phyloP scores from a whole-genome alignment of 2,113 vertebrate genomes.

The Galbula dea region DNA sequence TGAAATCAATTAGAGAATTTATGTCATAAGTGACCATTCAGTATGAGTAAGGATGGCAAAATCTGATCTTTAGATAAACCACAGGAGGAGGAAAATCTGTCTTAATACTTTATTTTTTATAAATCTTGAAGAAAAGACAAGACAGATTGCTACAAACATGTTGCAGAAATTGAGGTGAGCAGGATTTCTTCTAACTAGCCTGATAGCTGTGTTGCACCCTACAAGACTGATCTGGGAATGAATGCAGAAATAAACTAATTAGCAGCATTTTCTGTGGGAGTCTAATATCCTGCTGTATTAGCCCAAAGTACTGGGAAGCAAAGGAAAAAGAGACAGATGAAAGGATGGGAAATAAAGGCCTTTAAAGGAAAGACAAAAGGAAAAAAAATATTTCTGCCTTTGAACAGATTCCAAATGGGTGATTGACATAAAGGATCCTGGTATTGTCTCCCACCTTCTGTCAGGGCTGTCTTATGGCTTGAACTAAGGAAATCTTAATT shows the following conservation, averaged over 20 bases:
- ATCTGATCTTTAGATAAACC: not conserved
- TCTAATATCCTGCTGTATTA: not conserved
- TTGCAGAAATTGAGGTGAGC: slow-evolving; percentile 18
- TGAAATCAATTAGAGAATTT: slow-evolving; percentile 42
- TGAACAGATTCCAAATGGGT: slow-evolving; percentile 34
- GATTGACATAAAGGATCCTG: slow-evolving; percentile 5
- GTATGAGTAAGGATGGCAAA: not conserved
- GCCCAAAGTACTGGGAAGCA: not conserved
- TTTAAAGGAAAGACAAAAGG: slow-evolving; percentile 26
- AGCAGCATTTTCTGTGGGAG: slow-evolving; percentile 15
- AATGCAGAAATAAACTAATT: slow-evolving; percentile 40
- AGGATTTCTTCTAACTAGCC: not conserved
- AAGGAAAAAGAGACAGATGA: slow-evolving; percentile 6
- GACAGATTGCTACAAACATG: slow-evolving; percentile 4
- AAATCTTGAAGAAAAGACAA: not conserved
- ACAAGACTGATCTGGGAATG: not conserved
- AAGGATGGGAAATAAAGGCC: not conserved
- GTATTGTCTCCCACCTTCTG: slow-evolving; percentile 43
- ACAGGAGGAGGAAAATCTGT: not conserved
- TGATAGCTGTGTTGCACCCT: not conserved
- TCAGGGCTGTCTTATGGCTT: slow-evolving; percentile 17
- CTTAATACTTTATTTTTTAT: not conserved
- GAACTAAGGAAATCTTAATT: slow-evolving; percentile 32
- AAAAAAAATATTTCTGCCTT: not conserved
- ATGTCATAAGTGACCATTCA: not conserved